Evolutionary conservation across 2,888 invertebrate species (phyloP).

Genomic region (Catotricha subobsoleta): DNA sequence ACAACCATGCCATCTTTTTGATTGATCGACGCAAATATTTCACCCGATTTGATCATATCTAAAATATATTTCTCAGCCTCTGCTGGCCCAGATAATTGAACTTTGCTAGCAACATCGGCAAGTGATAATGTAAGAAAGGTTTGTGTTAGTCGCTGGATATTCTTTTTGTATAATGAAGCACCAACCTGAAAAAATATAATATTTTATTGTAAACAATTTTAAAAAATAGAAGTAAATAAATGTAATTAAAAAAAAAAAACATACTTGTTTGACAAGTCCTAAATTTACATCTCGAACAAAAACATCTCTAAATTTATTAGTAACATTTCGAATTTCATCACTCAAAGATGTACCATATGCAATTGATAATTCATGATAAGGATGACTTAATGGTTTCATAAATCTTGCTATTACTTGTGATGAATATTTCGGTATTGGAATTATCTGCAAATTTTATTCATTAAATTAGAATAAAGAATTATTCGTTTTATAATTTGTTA

Average conservation of each 20-base stretch:
- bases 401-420: slow-evolving; percentile 75
- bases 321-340: slow-evolving; percentile 45
- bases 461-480: slow-evolving; percentile 3
- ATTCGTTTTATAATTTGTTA: slow-evolving; percentile 8
- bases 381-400: slow-evolving; percentile 65
- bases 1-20: slow-evolving; percentile 97
- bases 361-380: slow-evolving; percentile 73
- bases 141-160: slow-evolving; percentile 89
- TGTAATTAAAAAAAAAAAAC: too few species aligned
- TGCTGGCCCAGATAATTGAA: slow-evolving; percentile 62
- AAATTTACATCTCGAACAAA: slow-evolving; percentile 62
- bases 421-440: slow-evolving; percentile 72
- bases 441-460: slow-evolving; percentile 30
- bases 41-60: slow-evolving; percentile 93
- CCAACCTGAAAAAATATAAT: slow-evolving; percentile 42
- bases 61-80: slow-evolving; percentile 89
- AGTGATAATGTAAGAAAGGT: slow-evolving; percentile 81
- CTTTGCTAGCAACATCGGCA: slow-evolving; percentile 75
- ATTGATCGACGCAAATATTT: slow-evolving; percentile 93
- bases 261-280: slow-evolving; percentile 58
- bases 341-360: slow-evolving; percentile 64
- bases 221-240: too few species aligned
- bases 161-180: slow-evolving; percentile 82
- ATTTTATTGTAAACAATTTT: background rate
- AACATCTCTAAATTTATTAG: slow-evolving; percentile 63